These are phyloP conservation scores for Pitta sordida DNA, from an alignment of 2,113 vertebrate species.

Conservation along the genomic window DNA sequence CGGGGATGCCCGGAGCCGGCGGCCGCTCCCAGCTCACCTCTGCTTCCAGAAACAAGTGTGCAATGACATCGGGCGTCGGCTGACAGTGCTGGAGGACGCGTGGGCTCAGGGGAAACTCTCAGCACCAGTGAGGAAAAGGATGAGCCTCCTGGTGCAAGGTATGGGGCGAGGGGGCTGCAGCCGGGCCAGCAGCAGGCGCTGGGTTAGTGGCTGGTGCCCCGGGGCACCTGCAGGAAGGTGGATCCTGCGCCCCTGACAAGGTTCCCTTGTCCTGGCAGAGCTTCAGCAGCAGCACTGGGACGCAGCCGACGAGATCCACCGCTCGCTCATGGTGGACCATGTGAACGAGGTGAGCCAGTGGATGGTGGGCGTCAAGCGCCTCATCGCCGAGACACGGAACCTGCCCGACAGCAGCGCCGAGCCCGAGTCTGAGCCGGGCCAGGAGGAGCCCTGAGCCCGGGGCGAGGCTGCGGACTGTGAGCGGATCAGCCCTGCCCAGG, in stretches of 20 bases:
- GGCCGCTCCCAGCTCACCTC: background rate
- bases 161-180: background rate
- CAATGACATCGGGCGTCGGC: constrained; percentile 85
- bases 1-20: background rate
- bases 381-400: constrained; percentile 86
- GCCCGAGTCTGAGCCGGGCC: background rate
- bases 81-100: constrained; percentile 81
- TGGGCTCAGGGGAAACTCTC: constrained; percentile 87
- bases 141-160: constrained; percentile 83
- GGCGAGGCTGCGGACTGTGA: background rate
- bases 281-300: constrained; percentile 81
- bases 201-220: background rate
- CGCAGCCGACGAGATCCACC: constrained; percentile 87
- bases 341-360: constrained; percentile 94
- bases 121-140: constrained; percentile 82
- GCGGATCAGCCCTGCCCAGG: background rate
- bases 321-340: constrained; percentile 92
- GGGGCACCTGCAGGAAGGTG: accelerated
- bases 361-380: constrained; percentile 94
- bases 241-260: accelerated
- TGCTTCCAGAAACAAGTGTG: constrained; percentile 85
- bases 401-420: constrained; percentile 46
- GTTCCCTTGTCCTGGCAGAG: constrained; percentile 65
- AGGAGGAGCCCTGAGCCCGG: background rate
- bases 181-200: accelerated